Evolutionary conservation across 1,140 invertebrate genomes (phyloP).

Genomic region (Sitophilus oryzae): DNA sequence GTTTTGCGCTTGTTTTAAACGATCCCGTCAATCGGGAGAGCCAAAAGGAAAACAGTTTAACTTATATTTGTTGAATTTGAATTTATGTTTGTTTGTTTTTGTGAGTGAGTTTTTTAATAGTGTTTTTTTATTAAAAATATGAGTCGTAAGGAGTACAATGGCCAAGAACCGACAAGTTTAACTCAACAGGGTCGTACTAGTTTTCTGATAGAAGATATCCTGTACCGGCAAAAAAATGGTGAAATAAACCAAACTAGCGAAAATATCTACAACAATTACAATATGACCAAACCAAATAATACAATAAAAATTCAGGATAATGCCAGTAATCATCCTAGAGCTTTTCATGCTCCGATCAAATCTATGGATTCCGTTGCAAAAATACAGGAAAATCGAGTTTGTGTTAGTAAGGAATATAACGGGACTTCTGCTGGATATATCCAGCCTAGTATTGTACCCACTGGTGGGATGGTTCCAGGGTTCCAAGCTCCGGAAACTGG

Average conservation of each 20-base stretch:
- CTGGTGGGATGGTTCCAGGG: constrained; percentile 26
- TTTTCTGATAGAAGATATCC: constrained; percentile 76
- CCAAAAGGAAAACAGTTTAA: too few species aligned
- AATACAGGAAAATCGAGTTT: constrained; percentile 13
- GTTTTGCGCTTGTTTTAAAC: constrained; percentile 29
- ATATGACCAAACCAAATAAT: background rate
- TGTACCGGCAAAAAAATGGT: constrained; percentile 57
- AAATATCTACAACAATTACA: constrained; percentile 6
- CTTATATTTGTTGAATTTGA: too few species aligned
- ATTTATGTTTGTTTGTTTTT: too few species aligned
- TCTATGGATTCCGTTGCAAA: constrained; percentile 12
- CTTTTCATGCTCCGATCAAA: constrained; percentile 25
- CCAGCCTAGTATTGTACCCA: constrained; percentile 30
- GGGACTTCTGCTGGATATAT: constrained; percentile 27
- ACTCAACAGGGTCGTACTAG: constrained; percentile 52
- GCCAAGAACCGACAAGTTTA: constrained; percentile 24
- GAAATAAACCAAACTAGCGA: constrained; percentile 10
- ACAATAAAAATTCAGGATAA: constrained; percentile 3
- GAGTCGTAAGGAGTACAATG: constrained; percentile 18
- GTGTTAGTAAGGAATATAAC: constrained; percentile 24
- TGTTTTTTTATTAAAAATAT: background rate
- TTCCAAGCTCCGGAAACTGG: constrained; percentile 35
- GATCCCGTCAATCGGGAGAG: too few species aligned
- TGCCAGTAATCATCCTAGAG: background rate
- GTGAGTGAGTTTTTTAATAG: background rate